These are phyloP conservation scores for Caenorhabditis doughertyi DNA, from an alignment of 2,888 invertebrate species.

Conservation along the genomic window DNA sequence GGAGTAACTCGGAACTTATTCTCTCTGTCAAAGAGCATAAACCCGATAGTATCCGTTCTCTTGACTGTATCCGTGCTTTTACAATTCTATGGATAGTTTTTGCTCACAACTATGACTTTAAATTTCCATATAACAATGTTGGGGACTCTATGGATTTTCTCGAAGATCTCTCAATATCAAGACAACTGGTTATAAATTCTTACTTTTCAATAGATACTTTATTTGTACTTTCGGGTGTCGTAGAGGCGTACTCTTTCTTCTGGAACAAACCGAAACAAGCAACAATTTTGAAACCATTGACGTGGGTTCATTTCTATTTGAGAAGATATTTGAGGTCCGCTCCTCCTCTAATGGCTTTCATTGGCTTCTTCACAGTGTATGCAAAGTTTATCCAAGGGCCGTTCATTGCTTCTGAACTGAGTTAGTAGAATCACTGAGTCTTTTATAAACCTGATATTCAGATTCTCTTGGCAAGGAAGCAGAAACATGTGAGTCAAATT, in stretches of 20 bases:
- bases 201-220: slow-evolving; percentile 74
- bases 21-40: slow-evolving; percentile 55
- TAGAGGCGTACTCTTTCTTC: slow-evolving; percentile 74
- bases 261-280: slow-evolving; percentile 49
- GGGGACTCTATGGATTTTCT: slow-evolving; percentile 18
- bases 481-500: slow-evolving; percentile 60
- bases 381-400: slow-evolving; percentile 50
- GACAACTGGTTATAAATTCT: slow-evolving; percentile 57
- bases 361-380: slow-evolving; percentile 60
- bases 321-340: slow-evolving; percentile 70
- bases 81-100: slow-evolving; percentile 73
- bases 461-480: slow-evolving; percentile 34
- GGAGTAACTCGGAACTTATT: slow-evolving; percentile 61
- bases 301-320: slow-evolving; percentile 75
- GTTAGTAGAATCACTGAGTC: background rate
- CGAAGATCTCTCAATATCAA: background rate
- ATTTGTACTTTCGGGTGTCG: slow-evolving; percentile 74
- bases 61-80: slow-evolving; percentile 71
- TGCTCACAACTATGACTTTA: slow-evolving; percentile 42
- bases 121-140: slow-evolving; percentile 40
- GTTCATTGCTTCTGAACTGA: slow-evolving; percentile 50
- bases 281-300: slow-evolving; percentile 49
- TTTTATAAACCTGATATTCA: background rate
- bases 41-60: slow-evolving; percentile 64
- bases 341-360: slow-evolving; percentile 59